Conservation (phyloP, 2,797 vertebrate genomes). For the Anguilla pacifica region DNA sequence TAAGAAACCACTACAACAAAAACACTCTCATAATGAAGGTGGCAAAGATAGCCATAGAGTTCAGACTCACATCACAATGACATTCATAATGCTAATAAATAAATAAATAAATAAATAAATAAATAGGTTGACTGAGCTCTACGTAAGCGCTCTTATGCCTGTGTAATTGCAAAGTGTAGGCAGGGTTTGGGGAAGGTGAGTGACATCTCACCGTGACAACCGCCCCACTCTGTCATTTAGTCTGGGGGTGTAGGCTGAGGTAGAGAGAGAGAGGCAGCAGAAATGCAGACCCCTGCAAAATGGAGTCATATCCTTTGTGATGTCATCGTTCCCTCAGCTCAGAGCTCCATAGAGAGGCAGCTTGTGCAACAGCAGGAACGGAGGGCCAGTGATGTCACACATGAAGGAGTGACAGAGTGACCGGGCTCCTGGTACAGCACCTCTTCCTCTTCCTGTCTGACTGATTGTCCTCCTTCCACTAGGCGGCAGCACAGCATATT, state of each 20-base stretch:
- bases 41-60: constrained; percentile 36
- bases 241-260: neutral
- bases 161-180: constrained; percentile 46
- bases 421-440: neutral
- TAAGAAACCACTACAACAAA: constrained; percentile 74
- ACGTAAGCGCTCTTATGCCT: constrained; percentile 61
- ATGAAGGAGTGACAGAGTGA: neutral
- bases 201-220: neutral
- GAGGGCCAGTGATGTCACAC: neutral
- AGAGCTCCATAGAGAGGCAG: neutral
- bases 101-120: constrained; percentile 69
- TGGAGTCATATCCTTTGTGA: neutral
- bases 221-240: neutral
- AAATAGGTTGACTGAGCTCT: constrained; percentile 67
- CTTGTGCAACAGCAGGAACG: neutral
- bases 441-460: neutral
- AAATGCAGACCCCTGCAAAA: neutral
- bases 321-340: neutral
- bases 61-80: neutral
- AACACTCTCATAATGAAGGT: constrained; percentile 60
- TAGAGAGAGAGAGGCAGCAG: neutral
- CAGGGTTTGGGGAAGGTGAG: neutral
- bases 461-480: neutral
- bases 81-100: constrained; percentile 38
- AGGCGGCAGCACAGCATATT: neutral